These are phyloP conservation scores for Darevskia mixta DNA, from an alignment of 2,797 vertebrate species.

Conservation along the genomic window DNA sequence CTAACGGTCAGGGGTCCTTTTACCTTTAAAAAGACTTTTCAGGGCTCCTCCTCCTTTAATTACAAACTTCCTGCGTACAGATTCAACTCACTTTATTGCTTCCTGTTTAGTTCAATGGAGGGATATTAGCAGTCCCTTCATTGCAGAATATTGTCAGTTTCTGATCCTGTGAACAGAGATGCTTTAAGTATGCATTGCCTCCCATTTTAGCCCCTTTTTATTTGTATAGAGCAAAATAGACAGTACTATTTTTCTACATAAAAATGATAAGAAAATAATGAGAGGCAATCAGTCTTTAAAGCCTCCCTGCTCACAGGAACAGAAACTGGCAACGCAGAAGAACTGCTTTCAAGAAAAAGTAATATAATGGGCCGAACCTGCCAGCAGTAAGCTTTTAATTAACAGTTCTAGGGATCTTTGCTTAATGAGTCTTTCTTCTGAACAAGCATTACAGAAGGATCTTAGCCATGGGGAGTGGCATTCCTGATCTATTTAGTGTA, in stretches of 20 bases:
- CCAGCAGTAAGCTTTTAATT: background rate
- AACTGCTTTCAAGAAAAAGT: background rate
- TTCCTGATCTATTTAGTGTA: too few species aligned
- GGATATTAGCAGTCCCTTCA: background rate
- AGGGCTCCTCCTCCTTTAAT: background rate
- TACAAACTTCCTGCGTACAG: background rate
- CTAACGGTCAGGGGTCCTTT: too few species aligned
- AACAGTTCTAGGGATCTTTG: background rate
- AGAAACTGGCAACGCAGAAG: background rate
- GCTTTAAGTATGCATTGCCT: background rate
- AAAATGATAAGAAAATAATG: background rate
- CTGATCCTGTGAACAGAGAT: background rate
- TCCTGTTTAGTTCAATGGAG: background rate
- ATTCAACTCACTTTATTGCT: background rate
- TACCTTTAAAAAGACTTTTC: background rate
- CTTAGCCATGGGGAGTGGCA: background rate
- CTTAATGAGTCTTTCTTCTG: background rate
- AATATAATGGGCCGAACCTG: background rate
- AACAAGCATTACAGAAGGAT: background rate
- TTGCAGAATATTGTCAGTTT: background rate
- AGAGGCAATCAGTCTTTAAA: background rate
- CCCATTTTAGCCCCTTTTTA: background rate
- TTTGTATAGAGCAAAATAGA: background rate
- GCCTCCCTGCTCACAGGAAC: background rate
- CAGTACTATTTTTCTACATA: background rate